Evolutionary conservation across 2,113 vertebrate genomes (phyloP), one percentile per base, ranked within the genome.

Genomic region (Hassar affinis): DNA sequence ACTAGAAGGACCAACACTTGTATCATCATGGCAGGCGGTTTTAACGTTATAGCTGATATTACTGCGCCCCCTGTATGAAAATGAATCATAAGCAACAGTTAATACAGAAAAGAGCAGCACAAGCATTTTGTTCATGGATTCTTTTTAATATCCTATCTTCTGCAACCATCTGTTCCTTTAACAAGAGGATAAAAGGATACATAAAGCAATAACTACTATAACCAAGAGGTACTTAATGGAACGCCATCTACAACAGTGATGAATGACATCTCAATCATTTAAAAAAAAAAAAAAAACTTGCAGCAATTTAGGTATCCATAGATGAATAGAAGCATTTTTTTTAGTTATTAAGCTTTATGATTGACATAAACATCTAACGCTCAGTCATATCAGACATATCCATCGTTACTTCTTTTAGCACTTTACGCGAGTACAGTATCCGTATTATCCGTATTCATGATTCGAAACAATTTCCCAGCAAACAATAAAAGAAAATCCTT

Each of bases 361-460:
- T 27, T 85, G 75, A 82, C 78, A 75, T 51, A 79, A 57, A 74
- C 66, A 83, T 69, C 2, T 75, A 76, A 51, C 66, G 77, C 79
- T 78, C 56, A 82, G 61, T 72, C 74, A 76, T 72, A n/a, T n/a
- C n/a, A n/a, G 20, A 27, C 56, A 25, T 74, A 62, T 69, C 82
- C 47, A 68, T 78, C 49, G 49, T 8, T 59, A 42, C 18, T 11
- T 69, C 49, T 35, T 74, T 68, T 49, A 84, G 5, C n/a, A 59
- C 54, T 81, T 69, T 18, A 84, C 54, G 74, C 69, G 51, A 47
- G 42, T 20, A n/a, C n/a, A n/a, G n/a, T n/a, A 78, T 49, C 15
- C 5, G 25, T 42, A 49, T 66, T 81, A 78, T 49, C 15, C 5
- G 25, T 42, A 49, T 66, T 81, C 51, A 69, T 22, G 9, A 74